A percentile compares a stretch with the other conserved stretches of the same genome.
These are phyloP conservation scores for Papilio protenor DNA, from an alignment of 2,888 invertebrate species.

Conservation along the genomic window DNA sequence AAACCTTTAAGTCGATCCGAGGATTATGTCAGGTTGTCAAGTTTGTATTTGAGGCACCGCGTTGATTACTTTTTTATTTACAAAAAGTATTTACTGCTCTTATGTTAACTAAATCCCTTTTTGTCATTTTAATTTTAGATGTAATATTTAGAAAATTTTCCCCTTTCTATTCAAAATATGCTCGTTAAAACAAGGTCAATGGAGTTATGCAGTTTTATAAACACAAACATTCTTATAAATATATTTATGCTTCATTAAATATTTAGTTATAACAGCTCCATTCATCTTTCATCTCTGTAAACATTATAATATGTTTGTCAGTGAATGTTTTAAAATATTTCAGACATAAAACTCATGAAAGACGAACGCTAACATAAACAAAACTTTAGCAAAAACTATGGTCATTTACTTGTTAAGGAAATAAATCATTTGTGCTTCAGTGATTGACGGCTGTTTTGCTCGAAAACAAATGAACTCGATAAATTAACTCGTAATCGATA, in stretches of 20 bases:
- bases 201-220: slow-evolving; percentile 8
- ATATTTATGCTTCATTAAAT: slow-evolving; percentile 18
- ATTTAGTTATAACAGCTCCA: background rate
- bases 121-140: background rate
- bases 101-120: too few species aligned
- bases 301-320: slow-evolving; percentile 6
- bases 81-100: too few species aligned
- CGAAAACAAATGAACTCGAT: too few species aligned
- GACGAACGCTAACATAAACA: background rate
- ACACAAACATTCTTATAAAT: slow-evolving; percentile 9
- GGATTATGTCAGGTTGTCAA: background rate
- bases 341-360: background rate
- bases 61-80: too few species aligned
- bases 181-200: slow-evolving; percentile 8
- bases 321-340: background rate
- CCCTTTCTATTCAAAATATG: background rate
- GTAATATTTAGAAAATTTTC: background rate
- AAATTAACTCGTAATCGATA: too few species aligned
- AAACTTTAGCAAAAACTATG: background rate
- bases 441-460: background rate
- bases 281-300: slow-evolving; percentile 9
- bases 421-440: background rate
- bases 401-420: background rate
- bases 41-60: background rate
- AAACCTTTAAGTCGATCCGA: background rate